A percentile compares a stretch with the other conserved stretches of the same genome.
phyloP scores from a whole-genome alignment of 30 jellyfish, hydroid and myxozoan genomes.

The Aurelia aurita complex sp. Pacific region DNA sequence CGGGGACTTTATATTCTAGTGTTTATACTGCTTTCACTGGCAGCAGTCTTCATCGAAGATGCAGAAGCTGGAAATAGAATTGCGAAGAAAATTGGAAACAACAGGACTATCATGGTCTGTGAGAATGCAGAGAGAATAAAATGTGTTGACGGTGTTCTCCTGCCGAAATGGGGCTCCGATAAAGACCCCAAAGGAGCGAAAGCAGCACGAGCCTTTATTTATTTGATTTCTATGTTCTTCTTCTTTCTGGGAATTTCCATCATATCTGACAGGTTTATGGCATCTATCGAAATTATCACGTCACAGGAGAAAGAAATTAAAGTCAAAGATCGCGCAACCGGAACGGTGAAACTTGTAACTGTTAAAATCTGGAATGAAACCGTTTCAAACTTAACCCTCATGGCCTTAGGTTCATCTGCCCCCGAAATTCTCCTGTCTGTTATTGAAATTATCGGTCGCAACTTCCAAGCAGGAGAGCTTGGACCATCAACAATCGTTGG shows the following conservation, averaged over 20 bases:
- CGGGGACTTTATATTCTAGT: slow-evolving; percentile 17
- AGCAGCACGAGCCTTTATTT: slow-evolving; percentile 95
- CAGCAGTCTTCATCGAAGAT: slow-evolving; percentile 8
- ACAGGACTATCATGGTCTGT: slow-evolving; percentile 58
- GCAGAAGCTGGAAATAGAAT: slow-evolving; percentile 48
- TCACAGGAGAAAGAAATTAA: slow-evolving; percentile 97
- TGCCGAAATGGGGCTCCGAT: slow-evolving; percentile 89
- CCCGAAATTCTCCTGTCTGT: slow-evolving; percentile 98
- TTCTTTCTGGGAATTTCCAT: slow-evolving; percentile 98
- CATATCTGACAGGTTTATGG: slow-evolving; percentile 98
- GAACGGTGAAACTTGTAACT: slow-evolving; percentile 84
- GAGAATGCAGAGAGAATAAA: slow-evolving; percentile 73
- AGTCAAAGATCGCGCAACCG: slow-evolving; percentile 94
- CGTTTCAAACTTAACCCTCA: slow-evolving; percentile 92
- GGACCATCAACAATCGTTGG: slow-evolving; percentile 99
- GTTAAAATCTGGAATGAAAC: slow-evolving; percentile 99
- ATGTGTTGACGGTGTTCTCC: slow-evolving; percentile 83
- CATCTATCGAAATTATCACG: slow-evolving; percentile 96
- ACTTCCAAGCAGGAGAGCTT: slow-evolving; percentile 95
- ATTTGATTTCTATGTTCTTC: slow-evolving; percentile 89
- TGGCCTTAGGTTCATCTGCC: slow-evolving; percentile 99
- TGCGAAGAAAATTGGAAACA: slow-evolving; percentile 34
- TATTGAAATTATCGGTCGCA: slow-evolving; percentile 88
- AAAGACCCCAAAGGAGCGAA: slow-evolving; percentile 72
- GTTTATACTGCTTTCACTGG: slow-evolving; percentile 14